These are phyloP conservation scores for Xestia sexstrigata DNA, from an alignment of 2,888 invertebrate species.

Conservation along the genomic window DNA sequence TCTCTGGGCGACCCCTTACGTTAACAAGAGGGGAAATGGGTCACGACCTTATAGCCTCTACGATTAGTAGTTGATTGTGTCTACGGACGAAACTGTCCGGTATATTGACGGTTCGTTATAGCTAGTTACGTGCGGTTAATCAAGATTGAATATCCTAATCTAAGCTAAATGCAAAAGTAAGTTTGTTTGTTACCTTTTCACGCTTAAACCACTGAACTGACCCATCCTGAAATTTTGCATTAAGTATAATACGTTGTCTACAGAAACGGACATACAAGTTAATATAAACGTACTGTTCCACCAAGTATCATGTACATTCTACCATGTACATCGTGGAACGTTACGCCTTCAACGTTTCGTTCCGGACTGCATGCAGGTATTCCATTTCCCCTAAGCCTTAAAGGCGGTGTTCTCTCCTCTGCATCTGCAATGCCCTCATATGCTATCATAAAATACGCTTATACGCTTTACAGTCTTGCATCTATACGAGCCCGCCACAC, in stretches of 20 bases:
- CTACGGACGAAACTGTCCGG: conserved; percentile 25
- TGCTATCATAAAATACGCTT: background rate
- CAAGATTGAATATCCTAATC: conserved; percentile 1
- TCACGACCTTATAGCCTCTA: conserved; percentile 53
- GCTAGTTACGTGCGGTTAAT: background rate
- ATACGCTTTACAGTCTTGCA: background rate
- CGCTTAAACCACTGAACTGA: no score
- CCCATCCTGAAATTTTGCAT: no score
- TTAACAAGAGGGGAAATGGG: conserved; percentile 53
- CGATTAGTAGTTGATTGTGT: conserved; percentile 28
- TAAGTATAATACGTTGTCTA: no score
- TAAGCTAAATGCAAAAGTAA: no score
- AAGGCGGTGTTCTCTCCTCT: no score
- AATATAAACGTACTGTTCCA: no score
- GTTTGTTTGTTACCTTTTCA: no score
- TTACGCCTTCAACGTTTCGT: background rate
- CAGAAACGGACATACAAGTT: background rate
- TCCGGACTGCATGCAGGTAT: background rate
- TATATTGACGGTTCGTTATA: conserved; percentile 17
- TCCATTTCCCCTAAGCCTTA: background rate
- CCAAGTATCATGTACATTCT: no score
- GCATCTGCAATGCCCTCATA: background rate
- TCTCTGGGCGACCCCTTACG: conserved; percentile 29
- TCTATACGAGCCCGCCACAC: background rate
- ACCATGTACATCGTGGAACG: no score